A percentile compares a stretch with the other conserved stretches of the same genome.
These are phyloP conservation scores for Asarcornis scutulata DNA, from an alignment of 2,113 vertebrate species.

Conservation along the genomic window DNA sequence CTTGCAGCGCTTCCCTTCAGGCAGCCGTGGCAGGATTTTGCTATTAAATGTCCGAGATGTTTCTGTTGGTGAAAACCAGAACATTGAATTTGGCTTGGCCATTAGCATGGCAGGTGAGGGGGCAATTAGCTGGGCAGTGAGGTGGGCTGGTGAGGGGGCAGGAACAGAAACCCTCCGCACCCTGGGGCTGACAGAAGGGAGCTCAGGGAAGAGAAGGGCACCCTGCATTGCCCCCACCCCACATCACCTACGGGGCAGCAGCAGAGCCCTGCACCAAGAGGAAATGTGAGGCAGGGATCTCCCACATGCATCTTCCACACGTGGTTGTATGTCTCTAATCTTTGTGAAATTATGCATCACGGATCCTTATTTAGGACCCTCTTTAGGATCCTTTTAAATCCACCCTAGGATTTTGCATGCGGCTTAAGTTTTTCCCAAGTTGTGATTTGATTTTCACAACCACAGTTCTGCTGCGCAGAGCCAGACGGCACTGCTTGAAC, in stretches of 20 bases:
- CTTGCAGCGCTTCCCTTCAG: not conserved
- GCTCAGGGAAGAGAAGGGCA: not conserved
- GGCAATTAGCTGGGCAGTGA: not conserved
- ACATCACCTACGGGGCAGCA: no score
- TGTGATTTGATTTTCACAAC: not conserved
- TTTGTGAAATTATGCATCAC: not conserved
- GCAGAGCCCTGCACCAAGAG: not conserved
- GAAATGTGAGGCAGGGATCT: not conserved
- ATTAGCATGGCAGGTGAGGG: not conserved
- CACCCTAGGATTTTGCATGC: not conserved
- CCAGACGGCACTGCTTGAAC: not conserved
- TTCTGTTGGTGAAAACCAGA: not conserved
- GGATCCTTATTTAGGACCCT: not conserved
- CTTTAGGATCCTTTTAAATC: not conserved
- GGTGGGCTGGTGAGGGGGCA: not conserved
- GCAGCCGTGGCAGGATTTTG: not conserved
- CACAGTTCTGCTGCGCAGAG: not conserved
- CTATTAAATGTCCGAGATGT: not conserved
- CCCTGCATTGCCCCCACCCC: not conserved
- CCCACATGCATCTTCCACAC: not conserved
- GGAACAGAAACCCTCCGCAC: not conserved
- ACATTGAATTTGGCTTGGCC: not conserved
- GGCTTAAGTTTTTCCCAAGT: not conserved
- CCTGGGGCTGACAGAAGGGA: not conserved
- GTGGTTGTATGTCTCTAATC: rapidly evolving